Conservation (phyloP, 2,113 vertebrate genomes). For the Oncorhynchus masou region DNA sequence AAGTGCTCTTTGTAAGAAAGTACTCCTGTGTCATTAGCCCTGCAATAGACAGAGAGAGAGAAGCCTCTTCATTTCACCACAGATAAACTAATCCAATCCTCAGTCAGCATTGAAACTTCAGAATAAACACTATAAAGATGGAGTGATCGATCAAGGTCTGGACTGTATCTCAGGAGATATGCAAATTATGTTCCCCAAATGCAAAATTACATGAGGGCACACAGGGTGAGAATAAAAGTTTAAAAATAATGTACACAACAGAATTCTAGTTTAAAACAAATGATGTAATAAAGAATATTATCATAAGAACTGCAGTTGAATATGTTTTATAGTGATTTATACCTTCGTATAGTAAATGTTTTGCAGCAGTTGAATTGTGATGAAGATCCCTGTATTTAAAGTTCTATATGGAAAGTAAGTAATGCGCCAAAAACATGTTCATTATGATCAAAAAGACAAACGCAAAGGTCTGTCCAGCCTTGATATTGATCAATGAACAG, state of each 20-base stretch:
- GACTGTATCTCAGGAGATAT: constrained; percentile 61
- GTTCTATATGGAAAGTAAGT: background rate
- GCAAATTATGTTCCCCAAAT: constrained; percentile 36
- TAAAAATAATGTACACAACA: constrained; percentile 28
- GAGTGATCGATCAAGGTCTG: constrained; percentile 51
- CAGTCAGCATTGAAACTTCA: constrained; percentile 39
- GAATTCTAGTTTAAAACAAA: background rate
- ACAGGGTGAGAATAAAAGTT: constrained; percentile 51
- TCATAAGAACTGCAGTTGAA: background rate
- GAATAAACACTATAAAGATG: constrained; percentile 59
- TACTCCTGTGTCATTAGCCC: constrained; percentile 66
- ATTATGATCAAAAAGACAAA: background rate
- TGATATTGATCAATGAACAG: background rate
- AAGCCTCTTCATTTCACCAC: constrained; percentile 33
- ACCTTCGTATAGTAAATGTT: constrained; percentile 17
- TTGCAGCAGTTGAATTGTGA: background rate
- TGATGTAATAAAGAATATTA: background rate
- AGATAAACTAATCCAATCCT: constrained; percentile 52
- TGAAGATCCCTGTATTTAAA: background rate
- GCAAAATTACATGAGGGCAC: background rate
- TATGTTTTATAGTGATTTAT: constrained; percentile 24
- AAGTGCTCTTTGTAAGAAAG: too few species aligned
- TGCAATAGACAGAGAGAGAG: constrained; percentile 52
- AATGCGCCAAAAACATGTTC: background rate
- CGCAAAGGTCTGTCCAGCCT: too few species aligned